These are phyloP conservation scores for Nesometra sesokonis DNA, from an alignment of 35 echinoderm and acorn worm genomes.

Conservation along the genomic window DNA sequence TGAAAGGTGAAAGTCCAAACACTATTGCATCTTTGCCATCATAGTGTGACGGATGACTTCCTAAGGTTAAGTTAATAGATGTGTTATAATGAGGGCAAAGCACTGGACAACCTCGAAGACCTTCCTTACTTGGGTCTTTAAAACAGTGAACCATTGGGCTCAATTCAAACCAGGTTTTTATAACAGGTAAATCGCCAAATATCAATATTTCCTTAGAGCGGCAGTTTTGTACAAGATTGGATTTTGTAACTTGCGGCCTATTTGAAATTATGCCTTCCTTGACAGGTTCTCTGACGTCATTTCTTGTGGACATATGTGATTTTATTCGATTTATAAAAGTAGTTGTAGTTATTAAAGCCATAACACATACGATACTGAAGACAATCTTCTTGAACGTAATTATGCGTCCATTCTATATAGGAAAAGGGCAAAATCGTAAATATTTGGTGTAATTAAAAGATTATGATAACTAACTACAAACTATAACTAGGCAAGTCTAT, in stretches of 20 bases:
- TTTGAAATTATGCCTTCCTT: too few species aligned
- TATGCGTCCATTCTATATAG: neutral
- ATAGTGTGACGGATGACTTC: neutral
- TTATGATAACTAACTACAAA: too few species aligned
- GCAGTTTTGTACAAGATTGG: neutral
- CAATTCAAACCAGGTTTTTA: conserved; percentile 49
- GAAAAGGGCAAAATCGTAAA: too few species aligned
- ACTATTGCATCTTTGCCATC: conserved; percentile 44
- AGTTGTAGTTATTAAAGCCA: neutral
- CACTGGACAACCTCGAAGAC: conserved; percentile 23
- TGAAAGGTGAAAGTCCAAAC: conserved; percentile 54
- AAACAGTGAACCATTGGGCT: conserved; percentile 18
- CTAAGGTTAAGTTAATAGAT: conserved; percentile 21
- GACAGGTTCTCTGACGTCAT: neutral
- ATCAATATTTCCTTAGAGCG: conserved; percentile 1
- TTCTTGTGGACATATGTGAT: neutral
- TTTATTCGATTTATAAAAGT: too few species aligned
- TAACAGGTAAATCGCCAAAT: conserved; percentile 28
- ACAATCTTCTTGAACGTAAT: neutral
- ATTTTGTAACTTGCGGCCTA: neutral
- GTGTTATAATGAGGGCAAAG: conserved; percentile 15
- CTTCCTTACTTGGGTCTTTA: neutral
- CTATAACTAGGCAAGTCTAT: too few species aligned
- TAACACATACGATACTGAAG: neutral
- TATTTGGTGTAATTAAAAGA: too few species aligned